Percentiles rank a stretch among this genome's conserved stretches.
Conservation (phyloP, 2,888 invertebrate genomes). For the Lucinisca nassula region DNA sequence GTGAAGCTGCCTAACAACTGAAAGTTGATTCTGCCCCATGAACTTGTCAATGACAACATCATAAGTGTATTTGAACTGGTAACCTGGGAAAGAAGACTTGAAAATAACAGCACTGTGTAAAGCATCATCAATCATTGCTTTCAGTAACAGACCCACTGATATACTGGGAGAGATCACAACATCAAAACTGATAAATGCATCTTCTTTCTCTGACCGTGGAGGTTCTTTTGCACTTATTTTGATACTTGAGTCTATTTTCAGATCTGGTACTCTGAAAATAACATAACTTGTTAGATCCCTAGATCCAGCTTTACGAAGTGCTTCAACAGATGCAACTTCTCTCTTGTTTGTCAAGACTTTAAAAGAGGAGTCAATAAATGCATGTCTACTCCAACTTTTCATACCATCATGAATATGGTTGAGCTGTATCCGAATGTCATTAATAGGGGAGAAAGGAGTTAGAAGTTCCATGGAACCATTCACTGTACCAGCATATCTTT, state of each 20-base stretch:
- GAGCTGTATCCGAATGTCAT: not conserved
- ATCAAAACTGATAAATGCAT: not conserved
- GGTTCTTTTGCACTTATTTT: not conserved
- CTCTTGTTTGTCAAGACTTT: not conserved
- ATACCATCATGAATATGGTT: not conserved
- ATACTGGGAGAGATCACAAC: constrained; percentile 32
- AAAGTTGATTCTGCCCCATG: not conserved
- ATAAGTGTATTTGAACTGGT: constrained; percentile 34
- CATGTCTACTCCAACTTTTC: not conserved
- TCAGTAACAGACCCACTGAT: constrained; percentile 13
- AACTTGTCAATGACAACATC: constrained; percentile 19
- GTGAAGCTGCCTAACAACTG: constrained; percentile 27
- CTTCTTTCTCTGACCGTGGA: constrained; percentile 26
- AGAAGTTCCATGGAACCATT: constrained; percentile 60
- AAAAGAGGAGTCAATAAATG: not conserved
- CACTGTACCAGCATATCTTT: constrained; percentile 16
- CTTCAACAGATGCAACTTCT: not conserved
- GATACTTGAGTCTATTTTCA: constrained; percentile 43
- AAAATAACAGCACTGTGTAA: constrained; percentile 5
- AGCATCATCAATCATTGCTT: constrained; percentile 16
- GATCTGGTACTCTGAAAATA: constrained; percentile 12
- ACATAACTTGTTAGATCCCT: constrained; percentile 5
- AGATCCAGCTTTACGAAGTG: not conserved
- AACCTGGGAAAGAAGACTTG: constrained; percentile 54
- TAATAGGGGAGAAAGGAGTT: constrained; percentile 63